Percentiles rank a stretch among this genome's conserved stretches.
phyloP scores from a whole-genome alignment of 2,888 invertebrate species.

The Dioctria rufipes region DNA sequence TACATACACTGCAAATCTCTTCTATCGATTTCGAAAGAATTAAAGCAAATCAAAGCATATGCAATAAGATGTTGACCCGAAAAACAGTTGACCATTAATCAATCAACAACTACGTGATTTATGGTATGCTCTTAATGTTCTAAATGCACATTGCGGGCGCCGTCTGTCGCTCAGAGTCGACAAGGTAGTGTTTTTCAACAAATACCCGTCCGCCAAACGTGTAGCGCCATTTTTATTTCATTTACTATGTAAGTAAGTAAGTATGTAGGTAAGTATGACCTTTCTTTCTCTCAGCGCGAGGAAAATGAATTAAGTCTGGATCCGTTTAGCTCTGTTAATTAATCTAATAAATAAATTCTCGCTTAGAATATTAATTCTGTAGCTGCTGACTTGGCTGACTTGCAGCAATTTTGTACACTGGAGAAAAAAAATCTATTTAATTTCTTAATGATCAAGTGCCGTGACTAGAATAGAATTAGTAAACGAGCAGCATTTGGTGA shows the following conservation, averaged over 20 bases:
- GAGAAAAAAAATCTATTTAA: slow-evolving; percentile 9
- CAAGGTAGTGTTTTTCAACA: slow-evolving; percentile 14
- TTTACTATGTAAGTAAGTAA: neutral
- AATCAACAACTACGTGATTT: slow-evolving; percentile 35
- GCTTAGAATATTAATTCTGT: slow-evolving; percentile 10
- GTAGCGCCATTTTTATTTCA: slow-evolving; percentile 15
- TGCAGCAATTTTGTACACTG: neutral
- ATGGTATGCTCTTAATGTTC: slow-evolving; percentile 1
- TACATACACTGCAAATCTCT: neutral
- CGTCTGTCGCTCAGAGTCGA: neutral
- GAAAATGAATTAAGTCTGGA: slow-evolving; percentile 15
- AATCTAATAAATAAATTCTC: slow-evolving; percentile 8
- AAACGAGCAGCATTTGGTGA: neutral
- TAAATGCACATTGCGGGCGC: slow-evolving; percentile 16
- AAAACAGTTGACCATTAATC: slow-evolving; percentile 34
- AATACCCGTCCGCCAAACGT: neutral
- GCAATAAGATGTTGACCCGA: slow-evolving; percentile 33
- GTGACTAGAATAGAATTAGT: slow-evolving; percentile 5
- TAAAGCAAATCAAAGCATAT: neutral
- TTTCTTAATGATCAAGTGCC: slow-evolving; percentile 2
- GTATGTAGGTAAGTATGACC: too few species aligned
- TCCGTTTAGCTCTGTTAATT: slow-evolving; percentile 16
- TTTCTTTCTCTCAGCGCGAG: neutral
- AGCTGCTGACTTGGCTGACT: neutral
- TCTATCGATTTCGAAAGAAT: neutral